Percentiles rank a stretch among this genome's conserved stretches.
These are phyloP conservation scores for Patagioenas fasciata DNA, from an alignment of 2,113 vertebrate species.

Conservation along the genomic window DNA sequence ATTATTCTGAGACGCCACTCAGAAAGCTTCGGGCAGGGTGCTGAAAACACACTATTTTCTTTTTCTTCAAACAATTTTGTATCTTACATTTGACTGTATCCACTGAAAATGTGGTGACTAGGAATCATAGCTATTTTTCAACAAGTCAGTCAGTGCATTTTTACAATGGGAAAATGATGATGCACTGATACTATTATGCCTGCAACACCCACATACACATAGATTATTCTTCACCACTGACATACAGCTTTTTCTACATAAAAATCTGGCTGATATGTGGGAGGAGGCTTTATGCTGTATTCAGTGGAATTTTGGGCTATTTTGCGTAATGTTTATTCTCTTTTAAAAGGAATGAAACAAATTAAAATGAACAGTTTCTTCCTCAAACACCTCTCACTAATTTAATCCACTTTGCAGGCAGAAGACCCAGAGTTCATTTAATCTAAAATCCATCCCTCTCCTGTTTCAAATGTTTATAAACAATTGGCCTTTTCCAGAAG, in stretches of 20 bases:
- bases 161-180: not conserved
- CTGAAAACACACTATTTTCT: conserved; percentile 25
- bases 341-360: not conserved
- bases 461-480: not conserved
- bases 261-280: not conserved
- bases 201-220: not conserved
- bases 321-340: not conserved
- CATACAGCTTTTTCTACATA: not conserved
- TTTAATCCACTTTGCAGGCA: not conserved
- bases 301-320: not conserved
- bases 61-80: conserved; percentile 43
- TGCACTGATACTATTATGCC: not conserved
- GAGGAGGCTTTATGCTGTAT: not conserved
- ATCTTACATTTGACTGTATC: not conserved
- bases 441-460: not conserved
- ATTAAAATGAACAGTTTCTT: not conserved
- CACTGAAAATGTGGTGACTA: not conserved
- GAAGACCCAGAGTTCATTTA: not conserved
- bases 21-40: conserved; percentile 18
- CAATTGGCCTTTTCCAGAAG: not conserved
- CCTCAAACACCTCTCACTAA: not conserved
- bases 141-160: not conserved
- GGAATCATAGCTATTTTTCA: not conserved
- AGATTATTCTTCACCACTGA: not conserved
- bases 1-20: conserved; percentile 60